These are phyloP conservation scores for Anorthoa munda DNA, from an alignment of 2,888 invertebrate genomes.

Conservation along the genomic window DNA sequence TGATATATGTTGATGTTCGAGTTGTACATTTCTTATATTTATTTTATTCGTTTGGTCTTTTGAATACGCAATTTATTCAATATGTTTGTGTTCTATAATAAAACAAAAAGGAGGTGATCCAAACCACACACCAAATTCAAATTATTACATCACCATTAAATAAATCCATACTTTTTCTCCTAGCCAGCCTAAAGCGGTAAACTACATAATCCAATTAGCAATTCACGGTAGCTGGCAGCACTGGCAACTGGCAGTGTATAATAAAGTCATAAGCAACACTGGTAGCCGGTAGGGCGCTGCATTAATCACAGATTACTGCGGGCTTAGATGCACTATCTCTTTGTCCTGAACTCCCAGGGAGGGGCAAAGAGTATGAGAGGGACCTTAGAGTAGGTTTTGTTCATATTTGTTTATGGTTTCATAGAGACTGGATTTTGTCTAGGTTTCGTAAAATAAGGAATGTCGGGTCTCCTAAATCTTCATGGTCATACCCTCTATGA, in stretches of 20 bases:
- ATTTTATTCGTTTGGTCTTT: too few species aligned
- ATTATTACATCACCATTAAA: not conserved
- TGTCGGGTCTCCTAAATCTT: too few species aligned
- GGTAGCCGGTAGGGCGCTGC: conserved; percentile 77
- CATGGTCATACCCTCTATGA: too few species aligned
- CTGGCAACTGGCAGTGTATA: conserved; percentile 66
- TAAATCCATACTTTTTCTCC: not conserved
- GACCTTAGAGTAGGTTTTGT: conserved; percentile 17
- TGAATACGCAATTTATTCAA: too few species aligned
- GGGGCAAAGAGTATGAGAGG: conserved; percentile 70
- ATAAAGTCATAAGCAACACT: conserved; percentile 81
- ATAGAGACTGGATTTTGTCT: not conserved
- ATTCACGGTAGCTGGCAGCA: conserved; percentile 60
- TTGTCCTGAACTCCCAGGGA: conserved; percentile 82
- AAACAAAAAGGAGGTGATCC: too few species aligned
- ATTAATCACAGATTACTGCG: conserved; percentile 86
- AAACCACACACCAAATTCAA: not conserved
- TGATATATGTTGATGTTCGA: too few species aligned
- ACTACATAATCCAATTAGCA: conserved; percentile 71
- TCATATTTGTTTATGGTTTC: conserved; percentile 23
- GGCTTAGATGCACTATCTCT: conserved; percentile 79
- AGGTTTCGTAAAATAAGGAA: too few species aligned
- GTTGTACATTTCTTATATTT: too few species aligned
- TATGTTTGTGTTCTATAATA: too few species aligned
- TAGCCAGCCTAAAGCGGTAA: conserved; percentile 18